Evolutionary conservation across 2,113 vertebrate species (phyloP), one percentile per base, ranked within the genome.

Genomic region (Cyanocitta stelleri): DNA sequence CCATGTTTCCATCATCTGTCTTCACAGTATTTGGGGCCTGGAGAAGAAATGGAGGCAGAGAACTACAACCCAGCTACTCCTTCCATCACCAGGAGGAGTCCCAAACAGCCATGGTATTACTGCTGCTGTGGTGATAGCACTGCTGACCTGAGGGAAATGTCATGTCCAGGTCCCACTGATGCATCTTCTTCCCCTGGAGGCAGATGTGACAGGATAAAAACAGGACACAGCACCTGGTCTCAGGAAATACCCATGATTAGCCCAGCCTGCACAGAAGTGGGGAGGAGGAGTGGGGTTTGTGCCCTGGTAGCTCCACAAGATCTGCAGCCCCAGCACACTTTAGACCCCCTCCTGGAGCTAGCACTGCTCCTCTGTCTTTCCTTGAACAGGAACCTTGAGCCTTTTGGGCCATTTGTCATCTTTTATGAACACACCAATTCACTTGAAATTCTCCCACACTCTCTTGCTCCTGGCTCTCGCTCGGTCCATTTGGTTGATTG

Each of bases 401-500:
- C 51, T 94, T 88, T 88, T 24, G 49, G 48, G 22, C 44, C 41
- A 9, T 96, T 96, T 77, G 61, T 90, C 73, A 89, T 89, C 73
- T 92, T 94, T 96, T 95, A 96, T 74, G 86, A 92, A 81, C 86
- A 89, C 61, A 74, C 62, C 77, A 68, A 54, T 75, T 93, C 90
- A 89, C 78, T 95, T 64, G 71, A 73, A 87, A 58, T 92, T 86
- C 94, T 77, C 73, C 76, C 62, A 54, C 73, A 37, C 46, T 67
- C 17, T 79, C 75, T 85, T 56, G 56, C 84, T 88, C 44, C 59
- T 5, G 0, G 71, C 85, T 89, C 77, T 92, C 2, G 10, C 76
- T 85, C 16, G 58, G 85, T 88, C 90, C 85, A 63, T 95, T 95
- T 93, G 88, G 69, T 89, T 96, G 95, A 96, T 89, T 89, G 94